phyloP scores from a whole-genome alignment of 2,113 vertebrate species.

The Prinia subflava region DNA sequence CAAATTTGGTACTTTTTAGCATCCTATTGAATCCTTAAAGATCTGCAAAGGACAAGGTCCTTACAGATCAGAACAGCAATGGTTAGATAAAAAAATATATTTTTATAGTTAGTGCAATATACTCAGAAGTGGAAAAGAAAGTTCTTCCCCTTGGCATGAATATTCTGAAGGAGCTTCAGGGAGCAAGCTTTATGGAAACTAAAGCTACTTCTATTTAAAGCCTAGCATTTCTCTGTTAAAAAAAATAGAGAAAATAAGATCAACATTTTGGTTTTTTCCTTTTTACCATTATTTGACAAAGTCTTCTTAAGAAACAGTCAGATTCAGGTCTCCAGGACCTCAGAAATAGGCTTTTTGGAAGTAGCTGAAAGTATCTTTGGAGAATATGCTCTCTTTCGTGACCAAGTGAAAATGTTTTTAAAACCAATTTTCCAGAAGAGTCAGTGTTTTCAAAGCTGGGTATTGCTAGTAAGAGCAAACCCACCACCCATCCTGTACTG shows the following conservation, averaged over 20 bases:
- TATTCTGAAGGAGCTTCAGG: neutral
- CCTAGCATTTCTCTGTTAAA: neutral
- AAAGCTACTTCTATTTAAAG: neutral
- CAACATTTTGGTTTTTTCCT: neutral
- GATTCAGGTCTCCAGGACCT: neutral
- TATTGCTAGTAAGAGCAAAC: neutral
- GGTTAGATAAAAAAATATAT: neutral
- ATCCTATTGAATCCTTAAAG: neutral
- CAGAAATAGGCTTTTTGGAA: neutral
- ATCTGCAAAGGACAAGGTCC: neutral
- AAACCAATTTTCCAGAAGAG: neutral
- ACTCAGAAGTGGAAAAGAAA: neutral
- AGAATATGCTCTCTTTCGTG: neutral
- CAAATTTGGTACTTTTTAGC: neutral
- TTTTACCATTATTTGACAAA: neutral
- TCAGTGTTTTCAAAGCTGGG: neutral
- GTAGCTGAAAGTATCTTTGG: neutral
- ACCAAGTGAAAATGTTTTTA: neutral
- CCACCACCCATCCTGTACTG: accelerated
- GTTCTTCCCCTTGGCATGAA: neutral
- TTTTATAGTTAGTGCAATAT: neutral
- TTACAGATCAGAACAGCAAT: neutral
- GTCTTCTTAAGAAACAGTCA: neutral
- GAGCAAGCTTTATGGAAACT: neutral
- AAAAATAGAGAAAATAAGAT: neutral